Evolutionary conservation across 2,113 vertebrate species (phyloP).

Genomic region (Probosciger aterrimus): DNA sequence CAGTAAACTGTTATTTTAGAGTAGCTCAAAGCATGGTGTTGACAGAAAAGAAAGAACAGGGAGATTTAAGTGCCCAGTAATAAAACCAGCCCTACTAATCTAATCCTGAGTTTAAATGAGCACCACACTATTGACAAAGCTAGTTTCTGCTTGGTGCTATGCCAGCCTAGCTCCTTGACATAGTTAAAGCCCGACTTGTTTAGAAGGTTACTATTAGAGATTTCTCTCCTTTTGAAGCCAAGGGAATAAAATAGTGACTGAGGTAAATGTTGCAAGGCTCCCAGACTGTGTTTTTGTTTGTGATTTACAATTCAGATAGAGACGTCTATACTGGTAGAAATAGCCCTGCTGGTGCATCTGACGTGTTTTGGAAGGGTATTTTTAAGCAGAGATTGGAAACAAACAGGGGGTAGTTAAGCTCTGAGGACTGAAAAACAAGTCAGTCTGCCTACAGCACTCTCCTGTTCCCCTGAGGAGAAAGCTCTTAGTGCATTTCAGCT

Average conservation of each 20-base stretch:
- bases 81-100: background rate
- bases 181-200: background rate
- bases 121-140: background rate
- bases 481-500: background rate
- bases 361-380: background rate
- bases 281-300: background rate
- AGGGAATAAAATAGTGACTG: background rate
- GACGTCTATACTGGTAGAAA: background rate
- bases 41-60: background rate
- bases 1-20: background rate
- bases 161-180: background rate
- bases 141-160: background rate
- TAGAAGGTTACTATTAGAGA: background rate
- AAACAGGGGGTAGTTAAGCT: background rate
- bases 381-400: background rate
- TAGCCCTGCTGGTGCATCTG: background rate
- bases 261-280: background rate
- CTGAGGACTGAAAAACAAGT: background rate
- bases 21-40: background rate
- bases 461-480: background rate
- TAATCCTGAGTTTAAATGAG: background rate
- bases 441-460: background rate
- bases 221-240: background rate
- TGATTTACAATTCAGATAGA: background rate
- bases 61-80: background rate